These are phyloP conservation scores for Leptarthrus brevirostris DNA, from an alignment of 2,888 invertebrate species.

Conservation along the genomic window DNA sequence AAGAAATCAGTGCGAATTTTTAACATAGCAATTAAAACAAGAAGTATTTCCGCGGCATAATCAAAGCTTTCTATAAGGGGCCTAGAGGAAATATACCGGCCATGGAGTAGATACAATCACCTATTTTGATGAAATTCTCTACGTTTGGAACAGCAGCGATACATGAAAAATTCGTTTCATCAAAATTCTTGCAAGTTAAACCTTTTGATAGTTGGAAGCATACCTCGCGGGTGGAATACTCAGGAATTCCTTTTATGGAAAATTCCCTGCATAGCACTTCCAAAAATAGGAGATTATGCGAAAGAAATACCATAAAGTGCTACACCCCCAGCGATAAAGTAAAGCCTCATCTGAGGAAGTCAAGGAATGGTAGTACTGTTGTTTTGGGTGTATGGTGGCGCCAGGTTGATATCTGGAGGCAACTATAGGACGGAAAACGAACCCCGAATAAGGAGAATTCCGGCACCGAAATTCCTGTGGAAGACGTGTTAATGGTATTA, in stretches of 20 bases:
- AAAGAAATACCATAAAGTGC: slow-evolving; percentile 31
- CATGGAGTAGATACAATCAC: not conserved
- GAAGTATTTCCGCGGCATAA: not conserved
- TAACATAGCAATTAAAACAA: not conserved
- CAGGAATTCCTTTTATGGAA: slow-evolving; percentile 41
- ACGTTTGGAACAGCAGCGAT: slow-evolving; percentile 5
- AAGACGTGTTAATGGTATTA: slow-evolving; percentile 42
- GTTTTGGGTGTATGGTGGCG: not conserved
- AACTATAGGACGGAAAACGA: slow-evolving; percentile 7
- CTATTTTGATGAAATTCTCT: not conserved
- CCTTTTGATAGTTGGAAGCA: slow-evolving; percentile 43
- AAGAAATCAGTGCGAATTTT: not conserved
- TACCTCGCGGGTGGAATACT: slow-evolving; percentile 25
- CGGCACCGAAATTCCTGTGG: slow-evolving; percentile 36
- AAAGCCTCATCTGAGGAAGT: not conserved
- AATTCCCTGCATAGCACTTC: slow-evolving; percentile 33
- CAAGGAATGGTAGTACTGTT: too few relatives aligned
- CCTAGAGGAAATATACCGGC: not conserved
- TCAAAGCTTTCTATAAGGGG: not conserved
- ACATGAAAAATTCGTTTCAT: slow-evolving; percentile 44
- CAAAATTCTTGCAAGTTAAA: slow-evolving; percentile 47
- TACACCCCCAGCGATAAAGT: slow-evolving; percentile 9
- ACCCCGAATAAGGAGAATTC: slow-evolving; percentile 7
- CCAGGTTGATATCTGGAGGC: slow-evolving; percentile 7
- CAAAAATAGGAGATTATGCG: slow-evolving; percentile 25